These are phyloP conservation scores for Chrysopa pallens DNA, from an alignment of 1,140 invertebrate genomes.

Conservation along the genomic window DNA sequence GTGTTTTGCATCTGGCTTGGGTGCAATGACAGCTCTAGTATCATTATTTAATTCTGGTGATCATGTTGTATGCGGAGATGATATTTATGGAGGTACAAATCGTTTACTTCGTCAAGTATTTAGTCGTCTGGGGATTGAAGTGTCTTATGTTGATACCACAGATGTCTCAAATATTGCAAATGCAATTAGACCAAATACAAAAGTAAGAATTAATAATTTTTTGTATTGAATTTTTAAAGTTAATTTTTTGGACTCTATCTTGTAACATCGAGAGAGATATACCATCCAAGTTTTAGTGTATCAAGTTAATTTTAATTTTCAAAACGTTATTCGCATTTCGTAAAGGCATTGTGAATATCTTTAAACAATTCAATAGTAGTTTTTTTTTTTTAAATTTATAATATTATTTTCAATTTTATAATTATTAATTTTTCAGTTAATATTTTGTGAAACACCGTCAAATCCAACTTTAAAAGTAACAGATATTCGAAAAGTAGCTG, in stretches of 20 bases:
- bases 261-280: neutral
- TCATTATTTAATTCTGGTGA: constrained; percentile 69
- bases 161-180: constrained; percentile 44
- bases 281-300: too few relatives aligned
- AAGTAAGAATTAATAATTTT: constrained; percentile 30
- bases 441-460: constrained; percentile 97
- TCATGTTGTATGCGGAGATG: constrained; percentile 80
- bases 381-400: too few relatives aligned
- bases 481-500: constrained; percentile 64
- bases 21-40: constrained; percentile 57
- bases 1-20: constrained; percentile 78
- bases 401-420: too few relatives aligned
- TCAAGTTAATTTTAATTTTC: too few relatives aligned
- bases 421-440: constrained; percentile 44
- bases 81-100: constrained; percentile 90
- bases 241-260: neutral
- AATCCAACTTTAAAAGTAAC: constrained; percentile 87
- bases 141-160: constrained; percentile 68
- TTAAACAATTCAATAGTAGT: too few relatives aligned
- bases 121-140: constrained; percentile 46
- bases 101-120: constrained; percentile 41
- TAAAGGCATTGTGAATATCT: too few relatives aligned
- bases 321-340: too few relatives aligned
- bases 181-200: constrained; percentile 67
- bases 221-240: neutral